These are phyloP conservation scores for Echinops telfairi DNA, from an alignment of 2,113 vertebrate genomes.

Conservation along the genomic window DNA sequence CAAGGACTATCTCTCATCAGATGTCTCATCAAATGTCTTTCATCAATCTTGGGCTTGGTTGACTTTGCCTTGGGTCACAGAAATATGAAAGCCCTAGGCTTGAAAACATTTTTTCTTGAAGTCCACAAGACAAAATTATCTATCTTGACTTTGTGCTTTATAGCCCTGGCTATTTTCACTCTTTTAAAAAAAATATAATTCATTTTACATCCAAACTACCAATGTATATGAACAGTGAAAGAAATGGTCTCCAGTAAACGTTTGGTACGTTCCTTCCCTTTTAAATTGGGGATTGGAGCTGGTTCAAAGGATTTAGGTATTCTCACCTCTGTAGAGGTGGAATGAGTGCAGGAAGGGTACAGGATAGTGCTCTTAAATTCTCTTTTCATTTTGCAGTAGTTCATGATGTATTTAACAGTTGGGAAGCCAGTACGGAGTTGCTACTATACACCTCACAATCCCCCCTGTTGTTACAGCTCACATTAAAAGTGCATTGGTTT, in stretches of 20 bases:
- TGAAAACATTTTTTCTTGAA: neutral
- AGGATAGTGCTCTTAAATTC: neutral
- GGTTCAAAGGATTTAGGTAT: neutral
- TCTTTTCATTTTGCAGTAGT: neutral
- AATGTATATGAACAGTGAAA: neutral
- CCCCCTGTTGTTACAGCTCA: no score
- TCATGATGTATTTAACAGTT: neutral
- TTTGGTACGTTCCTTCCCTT: neutral
- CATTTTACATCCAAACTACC: slow-evolving; percentile 2
- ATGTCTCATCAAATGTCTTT: neutral
- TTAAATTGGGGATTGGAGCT: neutral
- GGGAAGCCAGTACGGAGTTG: neutral
- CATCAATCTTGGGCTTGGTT: neutral
- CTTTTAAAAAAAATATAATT: neutral
- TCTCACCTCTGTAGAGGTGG: neutral
- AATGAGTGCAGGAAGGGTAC: neutral
- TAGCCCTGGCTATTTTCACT: neutral
- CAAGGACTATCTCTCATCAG: slow-evolving; percentile 60
- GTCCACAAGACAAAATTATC: neutral
- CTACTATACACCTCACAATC: neutral
- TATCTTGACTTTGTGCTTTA: neutral
- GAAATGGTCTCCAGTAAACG: neutral
- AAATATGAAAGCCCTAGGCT: neutral
- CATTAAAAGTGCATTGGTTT: neutral
- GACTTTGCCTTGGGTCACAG: slow-evolving; percentile 27